Evolutionary conservation across 2,888 invertebrate species (phyloP), one percentile per base, ranked within the genome.

Genomic region (Ochlodes sylvanus): DNA sequence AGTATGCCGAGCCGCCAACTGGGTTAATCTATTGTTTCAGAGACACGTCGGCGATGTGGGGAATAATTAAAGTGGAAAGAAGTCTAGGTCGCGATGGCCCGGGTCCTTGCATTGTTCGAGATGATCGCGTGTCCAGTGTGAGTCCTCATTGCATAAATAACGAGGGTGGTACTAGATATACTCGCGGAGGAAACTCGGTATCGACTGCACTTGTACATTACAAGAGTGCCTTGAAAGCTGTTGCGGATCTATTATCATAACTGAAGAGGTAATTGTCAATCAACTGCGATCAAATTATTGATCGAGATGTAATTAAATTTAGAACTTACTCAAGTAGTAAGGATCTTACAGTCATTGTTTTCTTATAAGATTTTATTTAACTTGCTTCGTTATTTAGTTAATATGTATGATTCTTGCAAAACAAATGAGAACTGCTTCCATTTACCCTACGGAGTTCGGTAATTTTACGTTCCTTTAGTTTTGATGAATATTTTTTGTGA

Each of bases 141-240:
- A 89, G 92, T 90, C 92, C 93, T 83, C 91, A 83, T 85, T 93
- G 85, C 92, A 93, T 92, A 92, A 91, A 85, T 89, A 90, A 85
- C 88, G 84, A 82, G 89, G 89, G 87, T 88, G 87, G 82, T 83
- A 83, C 82, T 75, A 74, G 73, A 73, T 77, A 79, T 82, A 77
- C 79, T 83, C 78, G 80, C 81, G 77, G 83, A 84, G 76, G 79
- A 80, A 80, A 83, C 76, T 82, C 80, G 86, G 84, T 80, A 27
- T 27, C 5, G 27, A 27, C n/a, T n/a, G n/a, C 27, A 27, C 27
- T 27, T 27, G 27, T 10, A 2, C 10, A 38, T 38, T 12, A 80
- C 76, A 75, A 72, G 82, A 79, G 79, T 81, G 80, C 89, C 89
- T 89, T 88, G 88, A 79, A 75, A 69, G 71, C 69, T 27, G 70